These are phyloP conservation scores for Phylloscopus trochilus DNA, from an alignment of 2,113 vertebrate genomes.

Conservation along the genomic window DNA sequence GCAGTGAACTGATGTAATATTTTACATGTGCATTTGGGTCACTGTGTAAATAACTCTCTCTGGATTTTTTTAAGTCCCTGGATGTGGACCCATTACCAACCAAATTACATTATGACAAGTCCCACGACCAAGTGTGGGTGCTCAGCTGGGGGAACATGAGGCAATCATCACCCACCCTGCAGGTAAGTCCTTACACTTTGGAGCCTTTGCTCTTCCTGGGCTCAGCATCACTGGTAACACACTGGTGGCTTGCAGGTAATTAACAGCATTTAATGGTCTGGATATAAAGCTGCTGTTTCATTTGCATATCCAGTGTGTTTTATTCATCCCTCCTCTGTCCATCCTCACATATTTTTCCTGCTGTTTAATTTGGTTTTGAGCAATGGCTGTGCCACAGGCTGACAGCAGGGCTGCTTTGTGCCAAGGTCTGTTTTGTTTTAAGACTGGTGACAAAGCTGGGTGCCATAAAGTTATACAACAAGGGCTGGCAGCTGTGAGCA, in stretches of 20 bases:
- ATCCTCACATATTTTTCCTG: conserved; percentile 22
- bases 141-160: conserved; percentile 87
- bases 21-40: not conserved
- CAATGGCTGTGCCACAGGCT: not conserved
- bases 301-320: not conserved
- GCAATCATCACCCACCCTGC: conserved; percentile 81
- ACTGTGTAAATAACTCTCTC: not conserved
- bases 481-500: not conserved
- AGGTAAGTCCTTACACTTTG: conserved; percentile 72
- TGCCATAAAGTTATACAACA: not conserved
- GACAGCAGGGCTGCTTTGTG: conserved; percentile 11
- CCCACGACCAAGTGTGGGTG: conserved; percentile 96
- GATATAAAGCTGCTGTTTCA: not conserved
- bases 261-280: not conserved
- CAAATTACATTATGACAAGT: conserved; percentile 94
- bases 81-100: conserved; percentile 86
- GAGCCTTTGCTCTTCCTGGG: not conserved
- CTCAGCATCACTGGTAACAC: not conserved
- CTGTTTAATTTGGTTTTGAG: conserved; percentile 21
- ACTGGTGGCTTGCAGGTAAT: not conserved
- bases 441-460: not conserved
- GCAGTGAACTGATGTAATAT: not conserved
- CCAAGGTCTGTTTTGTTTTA: conserved; percentile 13
- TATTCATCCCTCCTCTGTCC: not conserved
- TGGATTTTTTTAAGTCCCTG: conserved; percentile 78